A percentile compares a stretch with the other conserved stretches of the same genome.
Conservation (phyloP, 23 tunicate genomes). For the Ascidia mentula region DNA sequence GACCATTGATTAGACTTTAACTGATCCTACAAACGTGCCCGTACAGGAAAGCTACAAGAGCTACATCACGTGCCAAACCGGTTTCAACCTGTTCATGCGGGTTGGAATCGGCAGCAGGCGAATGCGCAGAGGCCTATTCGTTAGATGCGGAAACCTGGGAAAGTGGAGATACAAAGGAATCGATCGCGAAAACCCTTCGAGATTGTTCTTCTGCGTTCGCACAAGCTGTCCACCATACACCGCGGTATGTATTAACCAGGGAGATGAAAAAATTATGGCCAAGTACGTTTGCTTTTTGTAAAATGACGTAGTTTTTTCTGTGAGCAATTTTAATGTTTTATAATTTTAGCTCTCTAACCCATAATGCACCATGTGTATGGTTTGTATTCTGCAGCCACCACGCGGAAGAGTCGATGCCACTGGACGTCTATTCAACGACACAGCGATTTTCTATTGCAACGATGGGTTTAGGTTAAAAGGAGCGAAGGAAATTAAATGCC, state of each 20-base stretch:
- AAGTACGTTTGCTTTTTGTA: too few relatives aligned
- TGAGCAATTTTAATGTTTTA: too few relatives aligned
- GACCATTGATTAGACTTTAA: neutral
- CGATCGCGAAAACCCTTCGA: conserved; percentile 25
- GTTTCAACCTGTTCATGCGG: conserved; percentile 21
- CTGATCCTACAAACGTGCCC: too few relatives aligned
- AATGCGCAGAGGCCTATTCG: neutral
- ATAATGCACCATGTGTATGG: too few relatives aligned
- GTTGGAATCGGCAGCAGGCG: conserved; percentile 11
- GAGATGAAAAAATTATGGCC: too few relatives aligned
- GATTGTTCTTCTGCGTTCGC: conserved; percentile 31
- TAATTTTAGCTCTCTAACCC: too few relatives aligned
- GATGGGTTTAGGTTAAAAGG: conserved; percentile 49
- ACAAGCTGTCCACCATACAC: neutral
- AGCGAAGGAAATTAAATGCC: conserved; percentile 32
- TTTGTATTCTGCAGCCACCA: neutral
- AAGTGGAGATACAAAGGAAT: conserved; percentile 25
- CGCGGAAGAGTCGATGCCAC: conserved; percentile 18
- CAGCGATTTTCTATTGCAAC: conserved; percentile 44
- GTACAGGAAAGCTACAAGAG: conserved; percentile 34
- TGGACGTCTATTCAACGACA: conserved; percentile 55
- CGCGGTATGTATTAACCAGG: too few relatives aligned
- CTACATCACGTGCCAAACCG: conserved; percentile 22
- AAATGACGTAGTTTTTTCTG: too few relatives aligned
- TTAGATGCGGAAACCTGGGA: conserved; percentile 43